Percentiles rank a stretch among this genome's conserved stretches.
phyloP scores from a whole-genome alignment of 2,113 vertebrate genomes.

The Perognathus longimembris region DNA sequence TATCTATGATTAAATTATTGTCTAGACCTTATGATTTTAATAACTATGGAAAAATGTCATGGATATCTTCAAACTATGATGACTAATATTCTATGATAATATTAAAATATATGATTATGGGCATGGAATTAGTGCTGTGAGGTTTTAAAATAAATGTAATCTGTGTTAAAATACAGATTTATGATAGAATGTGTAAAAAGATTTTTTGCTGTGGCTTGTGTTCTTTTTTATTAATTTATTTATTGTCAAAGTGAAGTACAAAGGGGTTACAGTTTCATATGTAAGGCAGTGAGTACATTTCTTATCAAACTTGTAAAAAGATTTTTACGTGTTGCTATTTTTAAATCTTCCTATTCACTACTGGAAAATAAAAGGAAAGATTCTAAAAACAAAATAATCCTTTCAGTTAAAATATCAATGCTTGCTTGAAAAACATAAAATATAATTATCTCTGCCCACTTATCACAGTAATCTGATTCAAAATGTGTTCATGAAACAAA shows the following conservation, averaged over 20 bases:
- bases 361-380: neutral
- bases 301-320: no score
- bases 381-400: neutral
- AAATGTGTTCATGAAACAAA: slow-evolving; percentile 63
- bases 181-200: neutral
- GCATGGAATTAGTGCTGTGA: neutral
- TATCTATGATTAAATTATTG: slow-evolving; percentile 8
- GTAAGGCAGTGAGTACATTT: no score
- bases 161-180: neutral
- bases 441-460: slow-evolving; percentile 18
- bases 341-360: neutral
- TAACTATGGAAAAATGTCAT: slow-evolving; percentile 43
- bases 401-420: neutral
- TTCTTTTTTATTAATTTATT: no score
- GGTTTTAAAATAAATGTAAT: slow-evolving; percentile 42
- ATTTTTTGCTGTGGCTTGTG: no score
- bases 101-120: slow-evolving; percentile 38
- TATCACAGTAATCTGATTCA: slow-evolving; percentile 64
- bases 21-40: slow-evolving; percentile 50
- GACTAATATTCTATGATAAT: neutral
- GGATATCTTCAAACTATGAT: slow-evolving; percentile 45
- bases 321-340: neutral
- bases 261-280: no score
- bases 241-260: no score
- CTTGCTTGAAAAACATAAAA: slow-evolving; percentile 23